Evolutionary conservation across 2,888 invertebrate genomes (phyloP).

Genomic region (Parascotia fuliginaria): DNA sequence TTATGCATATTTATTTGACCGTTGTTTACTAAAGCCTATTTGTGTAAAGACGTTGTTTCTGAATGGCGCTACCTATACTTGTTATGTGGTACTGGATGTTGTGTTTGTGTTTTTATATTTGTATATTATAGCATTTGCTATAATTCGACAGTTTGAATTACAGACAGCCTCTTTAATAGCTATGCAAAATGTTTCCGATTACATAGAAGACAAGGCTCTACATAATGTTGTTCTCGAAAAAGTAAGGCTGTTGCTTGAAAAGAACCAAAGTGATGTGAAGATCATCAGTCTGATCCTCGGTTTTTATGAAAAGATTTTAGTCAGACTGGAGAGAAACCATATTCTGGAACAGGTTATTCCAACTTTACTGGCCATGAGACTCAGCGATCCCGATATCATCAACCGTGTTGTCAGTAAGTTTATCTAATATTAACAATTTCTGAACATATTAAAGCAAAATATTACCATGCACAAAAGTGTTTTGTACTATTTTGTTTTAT

Average conservation of each 20-base stretch:
- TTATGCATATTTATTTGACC: not conserved
- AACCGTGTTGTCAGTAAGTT: conserved; percentile 97
- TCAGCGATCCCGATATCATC: conserved; percentile 95
- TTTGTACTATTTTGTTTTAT: not conserved
- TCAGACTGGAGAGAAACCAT: conserved; percentile 93
- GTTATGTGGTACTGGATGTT: conserved; percentile 1
- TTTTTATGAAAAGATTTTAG: conserved; percentile 92
- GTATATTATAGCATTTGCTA: conserved; percentile 9
- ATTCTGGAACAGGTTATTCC: conserved; percentile 97
- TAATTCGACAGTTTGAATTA: conserved; percentile 33
- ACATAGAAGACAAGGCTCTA: conserved; percentile 93
- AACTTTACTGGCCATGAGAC: conserved; percentile 93
- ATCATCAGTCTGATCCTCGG: conserved; percentile 92
- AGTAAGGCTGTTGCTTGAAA: conserved; percentile 92
- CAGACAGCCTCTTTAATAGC: conserved; percentile 96
- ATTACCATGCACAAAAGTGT: too few species aligned
- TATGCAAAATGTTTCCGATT: conserved; percentile 93
- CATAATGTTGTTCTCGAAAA: conserved; percentile 93
- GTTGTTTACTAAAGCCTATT: not conserved
- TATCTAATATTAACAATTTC: conserved; percentile 1
- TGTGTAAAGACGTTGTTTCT: too few species aligned
- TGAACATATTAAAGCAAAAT: not conserved
- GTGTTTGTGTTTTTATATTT: conserved; percentile 1
- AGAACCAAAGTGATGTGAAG: conserved; percentile 92
- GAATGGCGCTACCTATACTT: not conserved